Evolutionary conservation across 2,888 invertebrate genomes (phyloP), one percentile per base, ranked within the genome.

Genomic region (Ypsolopha scabrella): DNA sequence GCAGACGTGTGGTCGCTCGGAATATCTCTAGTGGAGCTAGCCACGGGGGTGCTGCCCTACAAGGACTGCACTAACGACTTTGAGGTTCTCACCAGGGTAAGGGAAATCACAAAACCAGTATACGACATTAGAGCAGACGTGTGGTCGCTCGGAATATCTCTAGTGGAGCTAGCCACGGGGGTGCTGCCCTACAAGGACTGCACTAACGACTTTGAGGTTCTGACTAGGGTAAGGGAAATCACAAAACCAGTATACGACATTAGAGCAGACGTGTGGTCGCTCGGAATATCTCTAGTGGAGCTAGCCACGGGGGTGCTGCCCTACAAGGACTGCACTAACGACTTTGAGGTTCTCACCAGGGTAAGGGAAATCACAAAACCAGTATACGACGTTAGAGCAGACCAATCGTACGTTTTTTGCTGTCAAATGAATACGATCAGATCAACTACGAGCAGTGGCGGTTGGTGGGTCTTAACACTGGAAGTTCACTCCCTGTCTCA

Each of bases 1-100:
- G 99, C 99, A 14, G 99, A 99, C 86, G 99, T 99, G 50, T 99
- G 99, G 99, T 98, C 98, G 60, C 88, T 99, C 60, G 99, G 99
- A 61, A 98, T 97, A 67, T 96, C 96, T 52, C 88, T 97, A 53
- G 96, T 99, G 50, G 99, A 99, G 88, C 88, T 99, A 67, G 99
- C 99, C 46, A 97, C 97, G 10, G 99, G 98, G 51, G 92, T 93
- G 60, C 98, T 98, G 75, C 99, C 99, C 0, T 96, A 96, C 79
- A 90, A 91, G 74, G 95, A 97, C 82, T 98, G 98, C 79, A 94
- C 94, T 83, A 97, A 96, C 67, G 99, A 99, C 86, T 99, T 99
- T 86, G 99, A 99, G 88, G 97, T 98, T 52, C 90, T 98, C 61
- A 93, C 96, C 51, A 93, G 93, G 87, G 97, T 90, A 49, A 54